Conservation (phyloP, 53 echinoderm and acorn worm species). For the Antedon mediterranea region DNA sequence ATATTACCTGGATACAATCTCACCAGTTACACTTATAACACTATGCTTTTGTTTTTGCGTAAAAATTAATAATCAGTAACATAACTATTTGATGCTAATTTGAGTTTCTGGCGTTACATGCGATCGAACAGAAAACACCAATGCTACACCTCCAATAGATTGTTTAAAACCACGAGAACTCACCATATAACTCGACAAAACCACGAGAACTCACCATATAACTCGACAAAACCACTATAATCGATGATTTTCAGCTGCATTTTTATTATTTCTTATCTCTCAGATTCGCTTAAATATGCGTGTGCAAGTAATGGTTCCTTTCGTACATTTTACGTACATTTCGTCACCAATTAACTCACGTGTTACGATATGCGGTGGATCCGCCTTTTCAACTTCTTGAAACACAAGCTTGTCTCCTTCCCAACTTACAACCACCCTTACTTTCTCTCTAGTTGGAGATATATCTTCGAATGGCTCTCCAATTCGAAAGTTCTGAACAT, state of each 20-base stretch:
- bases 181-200: too few relatives aligned
- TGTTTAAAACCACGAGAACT: too few relatives aligned
- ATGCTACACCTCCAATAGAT: too few relatives aligned
- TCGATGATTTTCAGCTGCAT: background rate
- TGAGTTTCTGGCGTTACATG: too few relatives aligned
- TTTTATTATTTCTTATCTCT: background rate
- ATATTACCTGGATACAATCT: too few relatives aligned
- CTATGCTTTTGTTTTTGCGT: too few relatives aligned
- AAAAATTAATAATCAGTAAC: too few relatives aligned
- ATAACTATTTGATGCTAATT: too few relatives aligned
- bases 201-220: background rate
- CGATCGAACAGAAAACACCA: too few relatives aligned
- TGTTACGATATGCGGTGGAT: slow-evolving; percentile 65
- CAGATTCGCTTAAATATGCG: background rate
- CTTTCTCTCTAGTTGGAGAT: slow-evolving; percentile 67
- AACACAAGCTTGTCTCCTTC: slow-evolving; percentile 68
- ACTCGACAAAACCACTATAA: background rate
- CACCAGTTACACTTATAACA: too few relatives aligned
- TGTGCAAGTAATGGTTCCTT: background rate
- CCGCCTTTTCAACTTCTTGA: slow-evolving; percentile 40
- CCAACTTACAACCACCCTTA: slow-evolving; percentile 45
- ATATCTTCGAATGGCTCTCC: slow-evolving; percentile 67
- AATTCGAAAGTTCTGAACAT: slow-evolving; percentile 70
- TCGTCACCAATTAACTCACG: slow-evolving; percentile 53
- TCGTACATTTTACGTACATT: slow-evolving; percentile 14